Percentiles rank a stretch among this genome's conserved stretches.
Evolutionary conservation across 2,888 invertebrate genomes (phyloP).

Genomic region (Erebia palarica): DNA sequence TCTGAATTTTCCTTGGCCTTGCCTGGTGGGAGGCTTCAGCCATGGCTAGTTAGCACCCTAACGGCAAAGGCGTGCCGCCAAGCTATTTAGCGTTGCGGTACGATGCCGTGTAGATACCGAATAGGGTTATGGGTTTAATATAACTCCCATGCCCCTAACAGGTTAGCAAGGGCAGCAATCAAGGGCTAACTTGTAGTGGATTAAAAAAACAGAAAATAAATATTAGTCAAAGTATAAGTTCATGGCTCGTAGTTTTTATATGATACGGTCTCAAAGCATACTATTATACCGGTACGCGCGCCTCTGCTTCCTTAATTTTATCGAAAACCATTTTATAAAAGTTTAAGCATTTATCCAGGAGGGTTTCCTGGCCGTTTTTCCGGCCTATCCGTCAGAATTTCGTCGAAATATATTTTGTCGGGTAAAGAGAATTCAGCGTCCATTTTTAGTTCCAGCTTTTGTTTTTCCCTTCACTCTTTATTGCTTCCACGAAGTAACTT

Average conservation of each 20-base stretch:
- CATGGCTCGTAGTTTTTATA: slow-evolving; percentile 38
- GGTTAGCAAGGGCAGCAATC: no score
- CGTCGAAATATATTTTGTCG: slow-evolving; percentile 20
- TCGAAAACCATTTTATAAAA: slow-evolving; percentile 32
- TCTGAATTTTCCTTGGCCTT: no score
- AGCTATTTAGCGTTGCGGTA: no score
- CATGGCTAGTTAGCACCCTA: no score
- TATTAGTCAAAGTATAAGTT: slow-evolving; percentile 32
- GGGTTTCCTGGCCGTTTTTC: slow-evolving; percentile 30
- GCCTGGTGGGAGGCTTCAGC: no score
- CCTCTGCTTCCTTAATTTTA: slow-evolving; percentile 36
- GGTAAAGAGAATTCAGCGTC: slow-evolving; percentile 19
- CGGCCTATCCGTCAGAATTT: slow-evolving; percentile 25
- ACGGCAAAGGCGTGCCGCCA: no score
- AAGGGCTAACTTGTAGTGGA: no score
- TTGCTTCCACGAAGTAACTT: slow-evolving; percentile 19
- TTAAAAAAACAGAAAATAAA: slow-evolving; percentile 38
- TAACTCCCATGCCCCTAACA: no score
- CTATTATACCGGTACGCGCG: slow-evolving; percentile 36
- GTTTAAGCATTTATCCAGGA: slow-evolving; percentile 29
- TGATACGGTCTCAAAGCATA: slow-evolving; percentile 37
- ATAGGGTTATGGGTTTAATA: no score
- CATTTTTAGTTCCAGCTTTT: slow-evolving; percentile 17
- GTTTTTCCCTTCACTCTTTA: slow-evolving; percentile 18
- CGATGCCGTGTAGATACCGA: no score